Conservation (phyloP, 1,140 invertebrate species). For the Homalodisca vitripennis region DNA sequence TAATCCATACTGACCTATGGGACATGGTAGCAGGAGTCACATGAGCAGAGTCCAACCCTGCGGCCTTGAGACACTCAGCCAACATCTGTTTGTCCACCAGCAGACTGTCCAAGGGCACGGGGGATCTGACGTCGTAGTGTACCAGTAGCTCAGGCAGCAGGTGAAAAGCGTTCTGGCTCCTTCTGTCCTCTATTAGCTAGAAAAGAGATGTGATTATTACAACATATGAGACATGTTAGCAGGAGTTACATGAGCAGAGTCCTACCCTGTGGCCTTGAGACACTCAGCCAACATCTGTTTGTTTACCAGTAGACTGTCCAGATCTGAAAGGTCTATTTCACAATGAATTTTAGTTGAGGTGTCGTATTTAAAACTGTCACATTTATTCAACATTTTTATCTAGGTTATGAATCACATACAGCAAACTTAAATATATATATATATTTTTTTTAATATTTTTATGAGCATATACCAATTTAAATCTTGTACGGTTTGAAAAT, state of each 20-base stretch:
- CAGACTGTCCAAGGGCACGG: slow-evolving; percentile 51
- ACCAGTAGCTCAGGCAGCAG: slow-evolving; percentile 63
- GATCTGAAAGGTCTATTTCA: no score
- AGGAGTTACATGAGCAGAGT: slow-evolving; percentile 57
- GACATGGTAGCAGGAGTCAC: slow-evolving; percentile 44
- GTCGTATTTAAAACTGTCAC: no score
- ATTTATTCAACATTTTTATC: no score
- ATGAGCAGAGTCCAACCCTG: slow-evolving; percentile 66
- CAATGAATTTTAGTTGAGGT: no score
- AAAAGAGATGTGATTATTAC: no score
- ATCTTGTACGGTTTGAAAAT: no score
- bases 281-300: slow-evolving; percentile 68
- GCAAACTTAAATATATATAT: no score
- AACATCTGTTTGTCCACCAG: slow-evolving; percentile 70
- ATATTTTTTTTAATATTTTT: no score
- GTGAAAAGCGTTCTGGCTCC: slow-evolving; percentile 59
- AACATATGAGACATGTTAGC: slow-evolving; percentile 24
- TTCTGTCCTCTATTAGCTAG: slow-evolving; percentile 63
- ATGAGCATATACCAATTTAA: no score
- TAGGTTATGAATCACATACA: no score
- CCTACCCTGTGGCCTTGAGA: slow-evolving; percentile 66
- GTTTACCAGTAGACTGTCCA: slow-evolving; percentile 63
- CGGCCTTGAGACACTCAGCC: slow-evolving; percentile 65
- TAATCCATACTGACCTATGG: slow-evolving; percentile 27
- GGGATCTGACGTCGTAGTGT: slow-evolving; percentile 53